Evolutionary conservation across 2,888 invertebrate species (phyloP).

Genomic region (Halictus ligatus): DNA sequence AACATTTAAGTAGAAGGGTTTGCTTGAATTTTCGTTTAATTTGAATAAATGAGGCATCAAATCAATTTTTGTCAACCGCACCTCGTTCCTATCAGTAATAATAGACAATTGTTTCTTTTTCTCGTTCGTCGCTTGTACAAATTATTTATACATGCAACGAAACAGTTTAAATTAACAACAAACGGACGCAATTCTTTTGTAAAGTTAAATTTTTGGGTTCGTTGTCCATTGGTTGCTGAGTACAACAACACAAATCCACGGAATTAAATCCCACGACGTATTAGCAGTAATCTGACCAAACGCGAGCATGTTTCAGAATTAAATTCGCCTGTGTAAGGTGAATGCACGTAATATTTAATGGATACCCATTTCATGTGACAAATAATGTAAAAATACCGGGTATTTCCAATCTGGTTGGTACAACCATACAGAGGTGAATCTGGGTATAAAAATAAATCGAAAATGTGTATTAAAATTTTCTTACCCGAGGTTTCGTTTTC

Average conservation of each 20-base stretch:
- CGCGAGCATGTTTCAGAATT: background rate
- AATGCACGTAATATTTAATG: background rate
- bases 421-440: too few relatives aligned
- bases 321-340: background rate
- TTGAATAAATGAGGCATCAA: too few relatives aligned
- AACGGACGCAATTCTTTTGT: background rate
- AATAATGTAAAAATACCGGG: background rate
- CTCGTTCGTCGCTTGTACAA: background rate
- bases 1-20: too few relatives aligned
- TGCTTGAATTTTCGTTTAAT: too few relatives aligned
- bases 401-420: too few relatives aligned
- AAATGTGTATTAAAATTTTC: too few relatives aligned
- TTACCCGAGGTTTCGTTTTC: too few relatives aligned
- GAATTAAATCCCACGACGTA: background rate
- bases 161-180: background rate
- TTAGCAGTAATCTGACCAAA: slow-evolving; percentile 5
- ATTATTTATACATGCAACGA: background rate
- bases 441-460: too few relatives aligned
- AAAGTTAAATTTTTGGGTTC: background rate
- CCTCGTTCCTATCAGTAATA: too few relatives aligned
- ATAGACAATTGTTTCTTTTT: too few relatives aligned
- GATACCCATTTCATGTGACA: background rate
- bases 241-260: background rate
- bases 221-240: background rate
- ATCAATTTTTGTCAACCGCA: too few relatives aligned